Evolutionary conservation across 2,888 invertebrate genomes (phyloP), one percentile per base, ranked within the genome.

Genomic region (Drosophila eohydei): DNA sequence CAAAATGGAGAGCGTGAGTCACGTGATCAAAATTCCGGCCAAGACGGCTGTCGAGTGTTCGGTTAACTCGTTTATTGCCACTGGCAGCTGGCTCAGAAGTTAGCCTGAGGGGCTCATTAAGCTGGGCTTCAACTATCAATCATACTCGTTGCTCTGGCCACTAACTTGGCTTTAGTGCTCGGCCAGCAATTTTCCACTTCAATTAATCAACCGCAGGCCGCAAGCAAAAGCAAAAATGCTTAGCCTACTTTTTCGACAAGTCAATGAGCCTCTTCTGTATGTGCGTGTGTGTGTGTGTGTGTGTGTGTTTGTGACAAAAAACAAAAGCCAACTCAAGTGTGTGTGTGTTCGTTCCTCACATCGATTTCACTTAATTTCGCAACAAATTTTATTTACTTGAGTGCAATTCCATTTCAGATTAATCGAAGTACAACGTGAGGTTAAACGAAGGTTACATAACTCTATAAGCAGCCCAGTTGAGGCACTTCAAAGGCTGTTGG

Each of bases 61-160:
- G 50, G n/a, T 28, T 41, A 63, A 14, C 48, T 60, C 38, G 28
- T 54, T 44, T 7, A 41, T 2, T 1, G 16, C 12, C 2, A 7
- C 2, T 5, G n/a, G 28, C 40, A 11, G 48, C 32, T 50, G 50
- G 30, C 52, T n/a, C 40, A 43, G 16, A 54, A 50, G 21, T 40
- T 64, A 44, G 48, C 55, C 71, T 38, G 43, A 54, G 62, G 81
- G 81, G 57, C 80, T 74, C 80, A 84, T 81, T 84, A 84, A 69
- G 44, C 54, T 41, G 44, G 77, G 73, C 82, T 80, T 73, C 63
- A 80, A 71, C 80, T 81, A 83, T 83, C 82, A 83, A 83, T 83
- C 82, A 81, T 74, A 63, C 66, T 46, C 51, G 51, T 54, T 43
- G 43, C 63, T 52, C 40, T 30, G 60, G 64, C 50, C 44, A 46